Conservation (phyloP, 2,113 vertebrate species). For the Limnothrissa miodon region DNA sequence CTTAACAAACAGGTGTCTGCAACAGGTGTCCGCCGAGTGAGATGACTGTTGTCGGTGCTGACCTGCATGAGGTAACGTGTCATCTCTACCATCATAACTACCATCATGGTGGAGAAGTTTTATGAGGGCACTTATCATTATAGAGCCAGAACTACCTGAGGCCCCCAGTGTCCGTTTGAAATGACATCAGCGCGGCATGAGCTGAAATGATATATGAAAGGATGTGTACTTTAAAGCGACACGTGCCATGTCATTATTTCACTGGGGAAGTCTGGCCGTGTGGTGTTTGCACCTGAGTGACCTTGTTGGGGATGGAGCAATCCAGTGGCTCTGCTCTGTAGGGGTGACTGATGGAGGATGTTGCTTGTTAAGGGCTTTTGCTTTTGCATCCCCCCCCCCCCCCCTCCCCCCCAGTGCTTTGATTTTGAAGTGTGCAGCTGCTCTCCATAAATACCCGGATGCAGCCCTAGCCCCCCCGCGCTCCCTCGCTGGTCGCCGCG, state of each 20-base stretch:
- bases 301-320: not conserved
- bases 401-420: not conserved
- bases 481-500: not conserved
- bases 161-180: constrained; percentile 1
- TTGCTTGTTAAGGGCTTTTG: constrained; percentile 6
- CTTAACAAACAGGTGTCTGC: not conserved
- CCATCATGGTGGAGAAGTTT: not conserved
- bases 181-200: not conserved
- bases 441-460: constrained; percentile 54
- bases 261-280: not conserved
- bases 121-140: not conserved
- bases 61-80: not conserved
- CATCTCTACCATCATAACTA: constrained; percentile 1
- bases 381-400: not conserved
- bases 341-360: not conserved
- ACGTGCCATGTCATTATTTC: not conserved
- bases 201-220: not conserved
- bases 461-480: constrained; percentile 26
- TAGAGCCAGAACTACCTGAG: not conserved
- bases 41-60: not conserved
- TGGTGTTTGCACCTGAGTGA: not conserved
- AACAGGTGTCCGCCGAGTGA: not conserved
- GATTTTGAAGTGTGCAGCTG: constrained; percentile 49
- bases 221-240: not conserved
- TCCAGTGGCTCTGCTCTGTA: not conserved